phyloP scores from a whole-genome alignment of 2,888 invertebrate species.

The Heliconius erato region DNA sequence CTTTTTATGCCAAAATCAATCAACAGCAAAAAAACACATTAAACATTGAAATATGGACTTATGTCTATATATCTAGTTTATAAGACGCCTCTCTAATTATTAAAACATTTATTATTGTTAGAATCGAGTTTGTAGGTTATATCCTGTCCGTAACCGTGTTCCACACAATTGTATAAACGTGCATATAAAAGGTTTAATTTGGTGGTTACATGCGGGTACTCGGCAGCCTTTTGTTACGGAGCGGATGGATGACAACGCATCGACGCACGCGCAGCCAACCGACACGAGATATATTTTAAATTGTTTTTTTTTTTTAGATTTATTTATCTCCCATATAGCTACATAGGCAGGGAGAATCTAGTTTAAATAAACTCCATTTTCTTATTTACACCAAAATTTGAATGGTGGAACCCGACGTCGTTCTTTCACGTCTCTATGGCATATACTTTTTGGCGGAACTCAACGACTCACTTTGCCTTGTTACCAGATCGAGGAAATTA shows the following conservation, averaged over 20 bases:
- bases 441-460: too few relatives aligned
- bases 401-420: too few relatives aligned
- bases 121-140: slow-evolving; percentile 43
- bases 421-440: too few relatives aligned
- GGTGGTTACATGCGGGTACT: slow-evolving; percentile 67
- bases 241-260: slow-evolving; percentile 64
- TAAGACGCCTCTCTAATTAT: neutral
- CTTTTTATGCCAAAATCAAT: neutral
- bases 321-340: neutral
- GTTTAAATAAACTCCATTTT: too few relatives aligned
- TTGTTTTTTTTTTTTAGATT: slow-evolving; percentile 10
- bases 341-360: neutral
- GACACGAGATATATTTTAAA: slow-evolving; percentile 47
- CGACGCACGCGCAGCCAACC: slow-evolving; percentile 60
- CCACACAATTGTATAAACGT: slow-evolving; percentile 72
- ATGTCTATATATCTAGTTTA: neutral
- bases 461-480: too few relatives aligned
- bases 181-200: slow-evolving; percentile 76
- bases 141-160: slow-evolving; percentile 60
- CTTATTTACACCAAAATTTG: too few relatives aligned
- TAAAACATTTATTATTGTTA: neutral
- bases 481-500: too few relatives aligned
- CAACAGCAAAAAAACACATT: neutral
- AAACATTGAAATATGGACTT: neutral
- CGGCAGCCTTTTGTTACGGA: slow-evolving; percentile 48